phyloP scores from a whole-genome alignment of 2,888 invertebrate genomes.

The Sinotaia quadrata region DNA sequence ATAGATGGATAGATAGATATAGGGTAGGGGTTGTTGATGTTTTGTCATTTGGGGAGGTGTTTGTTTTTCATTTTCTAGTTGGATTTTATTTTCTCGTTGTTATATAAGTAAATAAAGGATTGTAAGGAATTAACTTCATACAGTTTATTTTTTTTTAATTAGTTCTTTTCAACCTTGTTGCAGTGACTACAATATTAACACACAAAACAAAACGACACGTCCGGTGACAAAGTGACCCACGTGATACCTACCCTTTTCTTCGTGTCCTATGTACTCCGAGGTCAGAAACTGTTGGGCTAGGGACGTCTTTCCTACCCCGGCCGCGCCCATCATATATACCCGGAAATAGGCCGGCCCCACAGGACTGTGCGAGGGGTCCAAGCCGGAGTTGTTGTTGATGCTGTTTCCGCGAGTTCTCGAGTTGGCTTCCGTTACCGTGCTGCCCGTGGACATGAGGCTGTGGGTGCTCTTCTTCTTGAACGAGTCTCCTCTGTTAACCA shows the following conservation, averaged over 20 bases:
- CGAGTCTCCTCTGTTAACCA: conserved; percentile 93
- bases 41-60: too few species aligned
- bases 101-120: too few species aligned
- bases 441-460: conserved; percentile 81
- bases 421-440: conserved; percentile 71
- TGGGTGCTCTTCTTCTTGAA: conserved; percentile 89
- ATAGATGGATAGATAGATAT: too few species aligned
- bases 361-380: conserved; percentile 20
- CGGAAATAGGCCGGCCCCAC: conserved; percentile 73
- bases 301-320: conserved; percentile 81
- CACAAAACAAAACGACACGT: too few species aligned
- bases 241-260: conserved; percentile 25
- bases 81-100: too few species aligned
- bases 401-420: conserved; percentile 12
- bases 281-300: conserved; percentile 81
- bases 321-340: conserved; percentile 79
- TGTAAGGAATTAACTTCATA: too few species aligned
- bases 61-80: too few species aligned
- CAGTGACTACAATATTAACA: too few species aligned
- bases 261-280: conserved; percentile 79
- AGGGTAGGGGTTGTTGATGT: too few species aligned
- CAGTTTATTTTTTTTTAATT: too few species aligned
- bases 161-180: too few species aligned
- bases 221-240: too few species aligned
- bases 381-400: conserved; percentile 2